Conservation (phyloP, 2,113 vertebrate genomes). For the Notarius lentiginosus region DNA sequence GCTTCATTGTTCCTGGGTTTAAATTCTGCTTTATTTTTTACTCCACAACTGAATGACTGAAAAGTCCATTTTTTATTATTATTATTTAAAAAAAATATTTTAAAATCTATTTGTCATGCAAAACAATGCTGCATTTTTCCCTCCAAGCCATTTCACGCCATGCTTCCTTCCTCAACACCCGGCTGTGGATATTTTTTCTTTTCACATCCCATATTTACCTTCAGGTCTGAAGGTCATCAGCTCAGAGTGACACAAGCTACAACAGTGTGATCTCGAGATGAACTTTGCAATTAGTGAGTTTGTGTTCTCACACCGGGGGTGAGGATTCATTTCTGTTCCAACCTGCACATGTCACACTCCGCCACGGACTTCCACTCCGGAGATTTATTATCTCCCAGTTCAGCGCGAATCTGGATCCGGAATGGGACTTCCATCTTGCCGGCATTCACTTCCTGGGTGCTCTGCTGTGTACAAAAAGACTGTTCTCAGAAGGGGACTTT, state of each 20-base stretch:
- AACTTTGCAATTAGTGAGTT: background rate
- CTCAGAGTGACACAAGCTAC: background rate
- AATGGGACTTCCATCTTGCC: too few species aligned
- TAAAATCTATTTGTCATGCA: constrained; percentile 40
- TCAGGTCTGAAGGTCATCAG: background rate
- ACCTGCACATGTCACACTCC: background rate
- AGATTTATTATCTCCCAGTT: too few species aligned
- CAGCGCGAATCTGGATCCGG: too few species aligned
- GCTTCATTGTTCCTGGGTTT: constrained; percentile 48
- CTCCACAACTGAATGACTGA: background rate
- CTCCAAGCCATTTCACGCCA: constrained; percentile 15
- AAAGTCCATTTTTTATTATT: background rate
- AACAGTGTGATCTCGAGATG: background rate
- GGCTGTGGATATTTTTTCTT: background rate
- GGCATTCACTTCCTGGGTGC: too few species aligned
- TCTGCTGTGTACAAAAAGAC: too few species aligned
- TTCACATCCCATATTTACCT: background rate
- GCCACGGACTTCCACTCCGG: too few species aligned
- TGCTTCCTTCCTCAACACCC: background rate
- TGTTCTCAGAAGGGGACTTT: too few species aligned
- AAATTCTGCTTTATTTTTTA: constrained; percentile 30
- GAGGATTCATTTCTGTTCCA: constrained; percentile 6
- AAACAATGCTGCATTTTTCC: constrained; percentile 32
- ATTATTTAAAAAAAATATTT: background rate
- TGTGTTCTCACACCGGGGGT: background rate